These are phyloP conservation scores for Alces alces DNA, from an alignment of 2,113 vertebrate genomes.

Conservation along the genomic window DNA sequence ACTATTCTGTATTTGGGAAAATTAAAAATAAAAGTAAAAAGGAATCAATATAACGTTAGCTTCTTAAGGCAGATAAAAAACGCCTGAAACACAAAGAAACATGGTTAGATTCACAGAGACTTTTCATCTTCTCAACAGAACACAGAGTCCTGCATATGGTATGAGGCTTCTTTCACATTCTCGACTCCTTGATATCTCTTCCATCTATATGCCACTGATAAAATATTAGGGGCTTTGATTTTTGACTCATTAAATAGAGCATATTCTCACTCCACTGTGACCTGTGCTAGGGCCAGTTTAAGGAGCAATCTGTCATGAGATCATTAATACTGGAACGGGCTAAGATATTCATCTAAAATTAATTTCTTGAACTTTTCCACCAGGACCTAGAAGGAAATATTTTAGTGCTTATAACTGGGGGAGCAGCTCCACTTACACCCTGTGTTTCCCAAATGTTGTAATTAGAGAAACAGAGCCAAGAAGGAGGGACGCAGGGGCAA, in stretches of 20 bases:
- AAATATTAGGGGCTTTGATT: conserved; percentile 80
- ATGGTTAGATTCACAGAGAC: background rate
- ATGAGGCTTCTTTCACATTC: conserved; percentile 19
- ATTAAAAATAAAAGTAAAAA: background rate
- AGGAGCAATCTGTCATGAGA: conserved; percentile 81
- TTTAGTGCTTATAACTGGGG: conserved; percentile 68
- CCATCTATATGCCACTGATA: conserved; percentile 67
- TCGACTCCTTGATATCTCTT: conserved; percentile 53
- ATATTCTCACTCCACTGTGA: conserved; percentile 79
- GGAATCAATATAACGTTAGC: background rate
- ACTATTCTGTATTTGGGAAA: background rate
- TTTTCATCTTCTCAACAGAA: background rate
- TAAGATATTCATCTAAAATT: conserved; percentile 81
- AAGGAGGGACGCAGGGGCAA: background rate
- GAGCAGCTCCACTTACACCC: conserved; percentile 37
- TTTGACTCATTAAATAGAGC: conserved; percentile 83
- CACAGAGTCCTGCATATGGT: rapidly evolving
- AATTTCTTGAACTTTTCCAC: conserved; percentile 80
- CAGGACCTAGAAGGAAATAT: conserved; percentile 73
- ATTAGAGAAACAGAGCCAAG: conserved; percentile 65
- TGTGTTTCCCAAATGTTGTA: conserved; percentile 43
- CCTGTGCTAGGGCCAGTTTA: conserved; percentile 75
- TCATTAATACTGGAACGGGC: conserved; percentile 79
- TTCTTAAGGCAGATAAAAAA: background rate
- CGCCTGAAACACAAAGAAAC: background rate